These are phyloP conservation scores for Dolichotis patagonum DNA, from an alignment of 2,113 vertebrate genomes.

Conservation along the genomic window DNA sequence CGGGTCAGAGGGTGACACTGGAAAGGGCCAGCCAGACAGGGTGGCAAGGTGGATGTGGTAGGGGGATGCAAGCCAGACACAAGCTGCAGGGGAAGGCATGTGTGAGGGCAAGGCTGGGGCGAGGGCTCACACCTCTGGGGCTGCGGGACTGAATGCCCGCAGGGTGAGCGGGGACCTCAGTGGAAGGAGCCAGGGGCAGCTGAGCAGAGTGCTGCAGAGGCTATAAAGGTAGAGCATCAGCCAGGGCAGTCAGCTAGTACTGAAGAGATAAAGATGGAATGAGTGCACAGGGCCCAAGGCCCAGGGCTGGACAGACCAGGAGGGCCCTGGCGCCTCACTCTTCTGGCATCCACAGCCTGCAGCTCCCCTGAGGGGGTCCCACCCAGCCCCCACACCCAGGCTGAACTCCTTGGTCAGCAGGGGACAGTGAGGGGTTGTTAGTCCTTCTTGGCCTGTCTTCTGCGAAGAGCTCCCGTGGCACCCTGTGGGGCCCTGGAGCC, in stretches of 20 bases:
- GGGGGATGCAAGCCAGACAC: not conserved
- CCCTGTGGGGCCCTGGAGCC: not conserved
- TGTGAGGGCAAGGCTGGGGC: too few relatives aligned
- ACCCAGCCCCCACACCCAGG: not conserved
- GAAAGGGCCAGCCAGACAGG: not conserved
- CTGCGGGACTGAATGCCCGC: not conserved
- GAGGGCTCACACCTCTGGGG: not conserved
- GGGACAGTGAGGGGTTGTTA: rapidly evolving
- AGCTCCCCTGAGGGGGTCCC: rapidly evolving
- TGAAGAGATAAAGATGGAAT: not conserved
- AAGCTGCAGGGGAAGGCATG: not conserved
- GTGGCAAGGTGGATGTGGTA: too few relatives aligned
- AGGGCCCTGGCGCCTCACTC: rapidly evolving
- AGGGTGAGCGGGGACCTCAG: not conserved
- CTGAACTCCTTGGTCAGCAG: not conserved
- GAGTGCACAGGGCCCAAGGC: not conserved
- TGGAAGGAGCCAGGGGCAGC: not conserved
- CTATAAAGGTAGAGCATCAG: too few relatives aligned
- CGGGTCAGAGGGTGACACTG: too few relatives aligned
- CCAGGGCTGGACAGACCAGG: not conserved
- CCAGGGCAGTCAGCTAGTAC: too few relatives aligned
- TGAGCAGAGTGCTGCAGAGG: rapidly evolving
- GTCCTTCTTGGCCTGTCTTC: not conserved
- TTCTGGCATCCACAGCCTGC: not conserved
- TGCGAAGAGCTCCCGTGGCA: not conserved